Evolutionary conservation across 2,888 invertebrate species (phyloP), one percentile per base, ranked within the genome.

Genomic region (Apocheima hispidaria): DNA sequence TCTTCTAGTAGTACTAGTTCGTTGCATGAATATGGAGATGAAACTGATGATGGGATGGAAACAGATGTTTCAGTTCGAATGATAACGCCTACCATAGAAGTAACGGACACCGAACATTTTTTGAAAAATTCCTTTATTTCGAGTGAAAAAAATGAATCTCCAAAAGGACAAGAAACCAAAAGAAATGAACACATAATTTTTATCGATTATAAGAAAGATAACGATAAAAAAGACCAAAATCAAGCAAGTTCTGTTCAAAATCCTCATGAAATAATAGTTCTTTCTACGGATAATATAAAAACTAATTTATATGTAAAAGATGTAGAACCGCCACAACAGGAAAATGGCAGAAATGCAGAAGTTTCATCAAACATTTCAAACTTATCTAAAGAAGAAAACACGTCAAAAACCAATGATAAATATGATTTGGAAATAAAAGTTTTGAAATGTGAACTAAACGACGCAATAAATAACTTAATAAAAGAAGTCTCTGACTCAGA

Each of bases 1-100:
- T 94, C 94, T 14, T 95, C 95, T 4, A 94, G 94, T 66, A 95
- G 94, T 72, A 93, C 94, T 12, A 94, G 95, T 71, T 94, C 95
- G 65, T 74, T 94, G 56, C 89, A 93, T 74, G 94, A 95, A 65
- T 76, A 84, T 46, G 87, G 90, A 43, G 94, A 94, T 54, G 92
- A 92, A 49, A 81, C 79, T 28, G 87, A 87, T 60, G 90, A 93
- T 60, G 85, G 82, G 1, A 83, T 90, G 51, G 91, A 93, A 68
- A 89, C 89, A 38, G 93, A 93, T 68, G 87, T 86, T 36, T 87
- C 92, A 51, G 81, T 93, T 4, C 86, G 92, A 36, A 92, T 93
- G 74, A 88, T 88, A 35, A 93, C 93, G 20, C 93, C 93, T 23
- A 92, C 90, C 2, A 93, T 93, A 65, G 93, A 93, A 82, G 90